phyloP scores from a whole-genome alignment of 2,113 vertebrate species.

The Notothenia rossii region DNA sequence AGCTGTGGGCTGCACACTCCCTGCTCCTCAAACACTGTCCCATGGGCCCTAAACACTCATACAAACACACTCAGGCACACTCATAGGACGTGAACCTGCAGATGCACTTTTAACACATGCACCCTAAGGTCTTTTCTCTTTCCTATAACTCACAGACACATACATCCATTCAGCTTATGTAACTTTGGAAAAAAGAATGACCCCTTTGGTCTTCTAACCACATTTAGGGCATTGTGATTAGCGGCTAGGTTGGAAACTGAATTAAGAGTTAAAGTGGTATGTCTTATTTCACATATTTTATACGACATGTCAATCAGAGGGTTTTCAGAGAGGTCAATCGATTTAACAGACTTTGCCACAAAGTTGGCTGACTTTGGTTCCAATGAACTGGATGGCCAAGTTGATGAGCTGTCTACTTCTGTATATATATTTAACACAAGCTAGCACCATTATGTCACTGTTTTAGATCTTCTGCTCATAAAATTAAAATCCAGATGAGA shows the following conservation, averaged over 20 bases:
- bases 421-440: conserved; percentile 14
- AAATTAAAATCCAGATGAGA: conserved; percentile 33
- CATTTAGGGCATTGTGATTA: conserved; percentile 9
- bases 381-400: conserved; percentile 16
- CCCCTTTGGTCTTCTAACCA: background rate
- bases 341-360: conserved; percentile 52
- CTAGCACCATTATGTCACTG: conserved; percentile 29
- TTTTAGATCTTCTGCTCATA: conserved; percentile 14
- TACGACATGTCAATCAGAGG: conserved; percentile 16
- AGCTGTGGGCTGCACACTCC: conserved; percentile 69
- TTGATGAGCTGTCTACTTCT: conserved; percentile 19
- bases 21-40: conserved; percentile 51
- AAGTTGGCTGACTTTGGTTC: conserved; percentile 38
- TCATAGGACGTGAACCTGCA: conserved; percentile 51
- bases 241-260: conserved; percentile 19
- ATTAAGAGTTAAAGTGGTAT: conserved; percentile 8
- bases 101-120: conserved; percentile 25
- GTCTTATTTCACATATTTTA: conserved; percentile 34
- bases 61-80: conserved; percentile 35
- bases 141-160: conserved; percentile 6
- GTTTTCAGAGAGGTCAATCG: conserved; percentile 35
- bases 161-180: conserved; percentile 7
- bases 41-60: conserved; percentile 44
- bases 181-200: background rate
- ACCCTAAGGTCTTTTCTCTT: background rate